Base-by-base conservation (phyloP, 1,140 invertebrate genomes). In the Platyscapa corneri region DNA sequence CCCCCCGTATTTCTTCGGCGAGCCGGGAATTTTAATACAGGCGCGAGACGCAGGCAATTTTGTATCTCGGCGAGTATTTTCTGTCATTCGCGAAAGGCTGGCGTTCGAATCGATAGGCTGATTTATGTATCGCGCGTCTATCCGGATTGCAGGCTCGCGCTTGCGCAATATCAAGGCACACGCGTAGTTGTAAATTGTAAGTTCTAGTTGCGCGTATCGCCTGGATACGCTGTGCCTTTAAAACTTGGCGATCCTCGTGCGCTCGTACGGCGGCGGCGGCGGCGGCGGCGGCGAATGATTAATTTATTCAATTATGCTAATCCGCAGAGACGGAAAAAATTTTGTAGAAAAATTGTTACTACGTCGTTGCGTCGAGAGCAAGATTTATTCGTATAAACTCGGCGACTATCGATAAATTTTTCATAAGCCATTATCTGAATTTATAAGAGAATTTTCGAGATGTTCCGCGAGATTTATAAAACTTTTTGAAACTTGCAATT, bases 261-360 rank as follows among this genome's bases (percentile, higher is more conserved):
- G n/a, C n/a, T n/a, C n/a, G n/a, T n/a, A n/a, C n/a, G n/a, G n/a
- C n/a, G n/a, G n/a, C n/a, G n/a, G n/a, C n/a, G n/a, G n/a, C n/a
- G n/a, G n/a, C n/a, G n/a, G n/a, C n/a, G n/a, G n/a, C n/a, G n/a
- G n/a, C 32, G 32, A 39, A 34, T 74, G 80, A 82, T 82, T 74
- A 82, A 82, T 82, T 82, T 82, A 82, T 82, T 82, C 67, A 64
- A 82, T 82, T 82, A 82, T 82, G 80, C 67, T 74, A 82, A 82
- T 82, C 3, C 39, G 20, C 56, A 49, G 46, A 37, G 23, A 70
- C n/a, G 42, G 30, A 49, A 39, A 46, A 70, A 65, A 80, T 49
- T 64, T 49, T 23, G 14, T 42, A 42, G 34, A 74, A 74, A 74
- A 37, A 42, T 74, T 42, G 32, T 42, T 37, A 34, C 64, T 14